Evolutionary conservation across 1,140 invertebrate genomes (phyloP), one percentile per base, ranked within the genome.

Genomic region (Gryllus bimaculatus): DNA sequence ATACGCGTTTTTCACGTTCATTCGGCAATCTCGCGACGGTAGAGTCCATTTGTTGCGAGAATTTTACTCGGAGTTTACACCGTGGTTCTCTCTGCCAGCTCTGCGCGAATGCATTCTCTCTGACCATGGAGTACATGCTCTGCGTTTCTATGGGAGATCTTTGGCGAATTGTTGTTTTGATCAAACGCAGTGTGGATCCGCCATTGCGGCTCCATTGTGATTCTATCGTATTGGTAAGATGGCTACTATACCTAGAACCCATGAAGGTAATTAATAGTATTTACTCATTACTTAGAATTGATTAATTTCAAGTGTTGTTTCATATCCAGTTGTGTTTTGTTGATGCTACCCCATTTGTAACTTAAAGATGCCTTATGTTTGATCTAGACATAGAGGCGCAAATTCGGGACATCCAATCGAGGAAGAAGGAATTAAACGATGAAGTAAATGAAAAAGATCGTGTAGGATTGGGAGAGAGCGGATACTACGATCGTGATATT

Each of bases 401-500:
- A 85, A 96, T 98, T 82, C 88, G 91, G 80, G 95, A 96, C 83
- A 92, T 98, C 81, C 96, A 98, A 85, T 90, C 92, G 39, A 94
- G 95, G 83, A 96, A 95, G 85, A 94, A 93, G 83, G 92, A 93
- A 82, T 85, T 90, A n/a, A 87, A 90, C 76, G 89, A 88, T 84
- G 87, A 88, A 81, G 87, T 88, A 18, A 87, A 89, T 39, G 92
- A 93, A 81, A 89, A 88, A 74, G 89, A 90, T 8, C 91, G 95
- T 79, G 94, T 97, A n/a, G 94, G 94, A 6, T 87, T 98, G 76
- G 94, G 95, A 78, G 94, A 96, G 82, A 92, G 92, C 83, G 95
- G 94, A 13, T 95, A 92, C 83, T 98, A 95, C 88, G 97, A 99
- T 87, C 92, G 91, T 84, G 96, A 98, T 82, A 96, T 98, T 82